Evolutionary conservation across 2,113 vertebrate species (phyloP), one percentile per base, ranked within the genome.

Genomic region (Amblyornis subalaris): DNA sequence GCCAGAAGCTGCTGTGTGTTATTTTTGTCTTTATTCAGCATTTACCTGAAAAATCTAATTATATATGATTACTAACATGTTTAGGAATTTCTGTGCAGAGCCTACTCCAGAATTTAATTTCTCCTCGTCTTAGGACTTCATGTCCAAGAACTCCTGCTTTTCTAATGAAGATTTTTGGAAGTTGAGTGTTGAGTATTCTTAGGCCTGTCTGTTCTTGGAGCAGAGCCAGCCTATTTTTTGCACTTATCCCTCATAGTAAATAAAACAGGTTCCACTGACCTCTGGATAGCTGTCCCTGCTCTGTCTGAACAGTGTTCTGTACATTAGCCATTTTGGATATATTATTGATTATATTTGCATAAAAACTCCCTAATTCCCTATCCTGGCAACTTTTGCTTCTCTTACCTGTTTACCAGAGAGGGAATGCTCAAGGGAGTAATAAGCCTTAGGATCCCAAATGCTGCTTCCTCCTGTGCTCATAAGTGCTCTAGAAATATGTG

Each of bases 401-500:
- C 42, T 58, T 64, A 14, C 10, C 25, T 50, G 13, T 69, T 36
- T 40, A 24, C 7, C 24, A 22, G 40, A 12, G n/a, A 31, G 19
- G 21, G n/a, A 84, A 33, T 55, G n/a, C 51, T 58, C 6, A 3
- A n/a, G 54, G 44, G 66, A 38, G 16, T n/a, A n/a, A 40, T 13
- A 51, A 66, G 40, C 29, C 7, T 47, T 54, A 36, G 53, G 35
- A 47, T 77, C 10, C 7, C 66, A 58, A 55, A 53, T 38, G 9
- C 2, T 45, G 6, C 35, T 79, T 40, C 55, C 17, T 66, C 14
- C n/a, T 38, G 18, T 36, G 33, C 57, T 77, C 21, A 9, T 58
- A 20, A 0, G 0, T 82, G 47, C 47, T 60, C 25, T 36, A 48
- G 65, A 84, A 85, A 54, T 33, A 3, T 0, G 0, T 19, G 23